A percentile compares a stretch with the other conserved stretches of the same genome.
phyloP scores from a whole-genome alignment of 1,140 invertebrate genomes.

The Pseudoatta argentina region DNA sequence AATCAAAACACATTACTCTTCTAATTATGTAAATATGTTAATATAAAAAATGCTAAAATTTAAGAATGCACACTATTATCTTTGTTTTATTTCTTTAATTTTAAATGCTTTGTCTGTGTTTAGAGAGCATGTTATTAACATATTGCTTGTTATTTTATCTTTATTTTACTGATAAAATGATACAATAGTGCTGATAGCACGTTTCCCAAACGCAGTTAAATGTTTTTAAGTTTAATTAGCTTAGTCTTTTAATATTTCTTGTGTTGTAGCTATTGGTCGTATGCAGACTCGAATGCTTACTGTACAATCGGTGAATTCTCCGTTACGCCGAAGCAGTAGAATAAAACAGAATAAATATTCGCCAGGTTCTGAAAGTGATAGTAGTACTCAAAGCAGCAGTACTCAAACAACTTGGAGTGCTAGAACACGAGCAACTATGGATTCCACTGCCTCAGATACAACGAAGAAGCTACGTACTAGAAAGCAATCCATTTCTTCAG shows the following conservation, averaged over 20 bases:
- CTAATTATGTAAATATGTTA: not conserved
- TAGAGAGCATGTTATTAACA: too few species aligned
- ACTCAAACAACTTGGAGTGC: constrained; percentile 29
- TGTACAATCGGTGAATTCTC: constrained; percentile 67
- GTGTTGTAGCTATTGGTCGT: constrained; percentile 47
- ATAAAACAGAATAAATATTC: constrained; percentile 71
- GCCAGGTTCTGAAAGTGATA: constrained; percentile 70
- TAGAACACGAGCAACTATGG: constrained; percentile 60
- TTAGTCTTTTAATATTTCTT: constrained; percentile 15
- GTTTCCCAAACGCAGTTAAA: too few species aligned
- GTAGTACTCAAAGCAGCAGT: constrained; percentile 21
- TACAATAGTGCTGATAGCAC: too few species aligned
- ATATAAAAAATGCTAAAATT: not conserved
- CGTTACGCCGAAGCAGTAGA: constrained; percentile 75
- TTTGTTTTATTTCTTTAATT: not conserved
- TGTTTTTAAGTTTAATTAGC: not conserved
- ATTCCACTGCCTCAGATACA: constrained; percentile 53
- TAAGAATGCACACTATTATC: constrained; percentile 14
- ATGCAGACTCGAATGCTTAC: constrained; percentile 40
- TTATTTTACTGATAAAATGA: too few species aligned
- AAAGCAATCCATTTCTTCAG: constrained; percentile 73
- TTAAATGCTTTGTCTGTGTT: not conserved
- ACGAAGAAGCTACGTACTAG: constrained; percentile 66
- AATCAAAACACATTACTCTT: not conserved
- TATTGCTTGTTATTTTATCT: too few species aligned